Evolutionary conservation across 2,888 invertebrate species (phyloP), one percentile per base, ranked within the genome.

Genomic region (Synanthedon andrenaeformis): DNA sequence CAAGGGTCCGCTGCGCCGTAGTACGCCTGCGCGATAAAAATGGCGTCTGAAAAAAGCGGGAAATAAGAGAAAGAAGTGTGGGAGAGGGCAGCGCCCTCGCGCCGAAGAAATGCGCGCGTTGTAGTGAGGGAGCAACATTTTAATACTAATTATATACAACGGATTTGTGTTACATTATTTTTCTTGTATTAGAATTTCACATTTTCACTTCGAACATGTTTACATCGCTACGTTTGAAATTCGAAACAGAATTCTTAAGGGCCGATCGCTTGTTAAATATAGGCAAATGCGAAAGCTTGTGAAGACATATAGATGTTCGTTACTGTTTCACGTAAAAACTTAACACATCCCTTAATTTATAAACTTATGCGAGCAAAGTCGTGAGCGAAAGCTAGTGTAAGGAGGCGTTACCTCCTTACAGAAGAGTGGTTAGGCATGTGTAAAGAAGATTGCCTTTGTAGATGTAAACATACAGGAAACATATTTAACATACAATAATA

Each of bases 1-100:
- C 58, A 54, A 57, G 61, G 61, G 57, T 54, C 23, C 13, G 61
- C 57, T 42, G 55, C n/a, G 51, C 35, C 35, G 55, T 53, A 67
- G 51, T 65, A 76, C 87, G 87, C 87, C 66, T 78, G 87, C 83
- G 87, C 68, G 62, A 65, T 63, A 80, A 86, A 85, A 82, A 87
- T 87, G 87, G 87, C 87, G 70, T 63, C 76, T 72, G 73, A 79
- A 86, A 87, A 51, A 85, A 79, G 69, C 62, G 72, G 77, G 79
- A 84, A 86, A 86, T 83, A 85, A 85, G 82, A 85, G 82, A 84
- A 85, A 84, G 82, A 85, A 82, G 68, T 66, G 68, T 67, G 70
- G 75, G 74, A 69, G 66, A 66, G 58, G 50, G 56, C 13, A 35
- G 57, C 59, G 59, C 60, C 59, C 59, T 58, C 61, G 53, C 49